Conservation (phyloP, 1,140 invertebrate genomes). For the Drosophila sp. region DNA sequence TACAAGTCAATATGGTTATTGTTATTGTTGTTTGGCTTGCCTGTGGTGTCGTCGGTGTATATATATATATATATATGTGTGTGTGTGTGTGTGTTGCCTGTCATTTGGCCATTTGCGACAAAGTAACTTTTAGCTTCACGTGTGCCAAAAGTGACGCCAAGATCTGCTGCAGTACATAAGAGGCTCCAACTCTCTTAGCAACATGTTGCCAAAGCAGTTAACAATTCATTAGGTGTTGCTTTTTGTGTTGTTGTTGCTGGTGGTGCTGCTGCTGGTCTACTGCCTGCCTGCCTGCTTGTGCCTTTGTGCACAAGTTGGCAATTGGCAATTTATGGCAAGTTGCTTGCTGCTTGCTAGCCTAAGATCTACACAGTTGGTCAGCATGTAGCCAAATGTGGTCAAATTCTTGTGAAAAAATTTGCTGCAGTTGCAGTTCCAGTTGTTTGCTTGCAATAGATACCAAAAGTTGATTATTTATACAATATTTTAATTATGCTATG, state of each 20-base stretch:
- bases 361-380: slow-evolving; percentile 40
- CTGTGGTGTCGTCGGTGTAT: background rate
- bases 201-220: slow-evolving; percentile 62
- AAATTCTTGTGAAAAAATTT: slow-evolving; percentile 68
- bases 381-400: slow-evolving; percentile 61
- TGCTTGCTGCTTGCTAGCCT: slow-evolving; percentile 31
- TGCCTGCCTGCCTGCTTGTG: slow-evolving; percentile 3
- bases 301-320: slow-evolving; percentile 26
- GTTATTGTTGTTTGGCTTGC: slow-evolving; percentile 54
- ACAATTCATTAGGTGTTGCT: slow-evolving; percentile 76
- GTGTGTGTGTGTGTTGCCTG: slow-evolving; percentile 38
- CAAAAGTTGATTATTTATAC: slow-evolving; percentile 52
- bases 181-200: slow-evolving; percentile 33
- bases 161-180: slow-evolving; percentile 19
- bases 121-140: slow-evolving; percentile 35
- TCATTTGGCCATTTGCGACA: slow-evolving; percentile 70
- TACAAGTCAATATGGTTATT: slow-evolving; percentile 77
- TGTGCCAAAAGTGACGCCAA: slow-evolving; percentile 50
- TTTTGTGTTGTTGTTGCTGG: slow-evolving; percentile 27
- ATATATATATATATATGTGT: background rate
- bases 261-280: slow-evolving; percentile 23
- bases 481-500: slow-evolving; percentile 32
- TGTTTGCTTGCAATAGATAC: slow-evolving; percentile 28
- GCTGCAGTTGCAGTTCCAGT: slow-evolving; percentile 7
- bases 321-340: slow-evolving; percentile 69